Evolutionary conservation across 2,113 vertebrate genomes (phyloP).

Genomic region (Ceyx melanurus): DNA sequence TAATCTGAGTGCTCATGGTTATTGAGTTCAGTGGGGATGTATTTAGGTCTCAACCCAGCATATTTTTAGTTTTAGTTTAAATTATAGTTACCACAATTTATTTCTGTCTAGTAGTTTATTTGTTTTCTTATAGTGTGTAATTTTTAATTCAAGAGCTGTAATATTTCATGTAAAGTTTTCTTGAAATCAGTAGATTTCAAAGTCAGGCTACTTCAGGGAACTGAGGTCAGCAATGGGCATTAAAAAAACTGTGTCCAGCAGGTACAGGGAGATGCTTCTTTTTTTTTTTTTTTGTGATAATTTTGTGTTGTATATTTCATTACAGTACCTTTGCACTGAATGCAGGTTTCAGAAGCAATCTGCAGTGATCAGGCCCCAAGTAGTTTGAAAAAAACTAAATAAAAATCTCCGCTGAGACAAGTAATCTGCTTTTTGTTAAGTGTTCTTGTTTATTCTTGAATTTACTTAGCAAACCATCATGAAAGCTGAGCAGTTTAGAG

Average conservation of each 20-base stretch:
- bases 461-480: not conserved
- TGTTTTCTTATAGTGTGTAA: not conserved
- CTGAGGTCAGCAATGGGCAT: not conserved
- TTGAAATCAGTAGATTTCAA: not conserved
- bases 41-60: not conserved
- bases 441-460: not conserved
- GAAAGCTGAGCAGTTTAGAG: not conserved
- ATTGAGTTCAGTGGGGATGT: not conserved
- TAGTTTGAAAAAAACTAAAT: not conserved
- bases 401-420: not conserved
- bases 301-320: not conserved
- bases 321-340: not conserved
- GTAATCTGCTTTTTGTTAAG: not conserved
- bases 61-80: not conserved
- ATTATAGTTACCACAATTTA: not conserved
- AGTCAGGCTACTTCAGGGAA: not conserved
- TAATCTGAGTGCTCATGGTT: not conserved
- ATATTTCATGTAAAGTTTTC: not conserved
- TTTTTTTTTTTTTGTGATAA: no score
- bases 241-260: no score
- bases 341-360: not conserved
- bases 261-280: no score
- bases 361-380: fast-evolving
- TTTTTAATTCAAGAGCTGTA: not conserved
- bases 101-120: not conserved